phyloP scores from a whole-genome alignment of 2,113 vertebrate genomes.

The Aplodontia rufa region DNA sequence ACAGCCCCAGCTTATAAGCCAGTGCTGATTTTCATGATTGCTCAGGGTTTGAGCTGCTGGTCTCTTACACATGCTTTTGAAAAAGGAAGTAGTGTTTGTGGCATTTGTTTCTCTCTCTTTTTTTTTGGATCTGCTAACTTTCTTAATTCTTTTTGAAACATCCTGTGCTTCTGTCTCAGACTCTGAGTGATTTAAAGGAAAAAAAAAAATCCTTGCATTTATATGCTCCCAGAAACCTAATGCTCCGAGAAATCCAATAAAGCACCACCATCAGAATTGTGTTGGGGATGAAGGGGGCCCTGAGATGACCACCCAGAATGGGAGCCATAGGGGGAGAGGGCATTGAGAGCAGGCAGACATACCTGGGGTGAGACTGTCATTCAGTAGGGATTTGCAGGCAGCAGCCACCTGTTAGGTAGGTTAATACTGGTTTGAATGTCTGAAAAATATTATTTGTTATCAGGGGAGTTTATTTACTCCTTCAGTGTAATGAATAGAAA shows the following conservation, averaged over 20 bases:
- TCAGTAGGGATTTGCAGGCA: neutral
- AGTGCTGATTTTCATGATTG: conserved; percentile 44
- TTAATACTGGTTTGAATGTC: neutral
- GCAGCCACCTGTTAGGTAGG: neutral
- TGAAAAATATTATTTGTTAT: neutral
- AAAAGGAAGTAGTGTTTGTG: conserved; percentile 36
- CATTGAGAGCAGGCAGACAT: neutral
- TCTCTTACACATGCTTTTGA: conserved; percentile 3
- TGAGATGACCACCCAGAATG: conserved; percentile 56
- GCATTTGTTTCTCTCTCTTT: conserved; percentile 58
- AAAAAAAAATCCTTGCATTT: conserved; percentile 50
- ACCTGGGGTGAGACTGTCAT: neutral
- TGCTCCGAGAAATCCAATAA: conserved; percentile 52
- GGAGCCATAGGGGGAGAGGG: accelerated
- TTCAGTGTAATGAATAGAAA: neutral
- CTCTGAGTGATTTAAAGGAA: conserved; percentile 51
- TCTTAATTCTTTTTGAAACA: conserved; percentile 70
- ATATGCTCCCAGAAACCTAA: conserved; percentile 55
- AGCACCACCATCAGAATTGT: neutral
- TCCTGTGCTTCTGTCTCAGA: conserved; percentile 47
- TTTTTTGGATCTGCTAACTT: conserved; percentile 68
- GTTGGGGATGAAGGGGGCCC: too few relatives aligned
- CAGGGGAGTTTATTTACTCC: neutral
- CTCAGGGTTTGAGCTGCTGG: neutral
- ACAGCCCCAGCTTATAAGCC: neutral